Percentiles rank a stretch among this genome's conserved stretches.
These are phyloP conservation scores for Fundulus diaphanus DNA, from an alignment of 2,797 vertebrate species.

Conservation along the genomic window DNA sequence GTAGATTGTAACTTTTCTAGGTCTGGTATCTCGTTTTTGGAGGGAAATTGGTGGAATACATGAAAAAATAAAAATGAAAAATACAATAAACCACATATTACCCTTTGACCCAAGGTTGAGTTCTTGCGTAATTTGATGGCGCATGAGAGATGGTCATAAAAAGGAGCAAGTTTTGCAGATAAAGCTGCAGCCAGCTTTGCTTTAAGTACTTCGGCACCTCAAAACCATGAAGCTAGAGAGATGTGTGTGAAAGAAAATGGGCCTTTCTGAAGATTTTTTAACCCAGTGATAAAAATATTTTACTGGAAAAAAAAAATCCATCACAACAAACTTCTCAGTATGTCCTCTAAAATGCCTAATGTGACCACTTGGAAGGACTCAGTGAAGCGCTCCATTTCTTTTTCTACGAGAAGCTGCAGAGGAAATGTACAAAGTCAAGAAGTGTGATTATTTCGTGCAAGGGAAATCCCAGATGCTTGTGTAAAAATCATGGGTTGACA, in stretches of 20 bases:
- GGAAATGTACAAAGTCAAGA: slow-evolving; percentile 69
- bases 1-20: too few species aligned
- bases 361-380: not conserved
- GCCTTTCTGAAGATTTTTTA: not conserved
- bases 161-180: slow-evolving; percentile 37
- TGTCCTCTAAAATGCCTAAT: not conserved
- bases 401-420: slow-evolving; percentile 48
- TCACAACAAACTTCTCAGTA: not conserved
- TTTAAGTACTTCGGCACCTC: not conserved
- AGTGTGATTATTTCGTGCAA: slow-evolving; percentile 59
- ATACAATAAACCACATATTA: not conserved
- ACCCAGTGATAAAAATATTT: not conserved
- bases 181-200: slow-evolving; percentile 29
- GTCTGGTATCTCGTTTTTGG: not conserved
- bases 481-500: slow-evolving; percentile 50
- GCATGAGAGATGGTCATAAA: slow-evolving; percentile 5
- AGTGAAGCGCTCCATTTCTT: not conserved
- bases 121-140: slow-evolving; percentile 70
- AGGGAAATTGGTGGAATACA: not conserved
- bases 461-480: slow-evolving; percentile 75
- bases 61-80: slow-evolving; percentile 1
- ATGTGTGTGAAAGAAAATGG: not conserved
- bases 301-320: not conserved
- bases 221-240: not conserved
- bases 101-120: slow-evolving; percentile 21